Conservation (phyloP, 1,140 invertebrate species). For the Branchinecta lindahli region DNA sequence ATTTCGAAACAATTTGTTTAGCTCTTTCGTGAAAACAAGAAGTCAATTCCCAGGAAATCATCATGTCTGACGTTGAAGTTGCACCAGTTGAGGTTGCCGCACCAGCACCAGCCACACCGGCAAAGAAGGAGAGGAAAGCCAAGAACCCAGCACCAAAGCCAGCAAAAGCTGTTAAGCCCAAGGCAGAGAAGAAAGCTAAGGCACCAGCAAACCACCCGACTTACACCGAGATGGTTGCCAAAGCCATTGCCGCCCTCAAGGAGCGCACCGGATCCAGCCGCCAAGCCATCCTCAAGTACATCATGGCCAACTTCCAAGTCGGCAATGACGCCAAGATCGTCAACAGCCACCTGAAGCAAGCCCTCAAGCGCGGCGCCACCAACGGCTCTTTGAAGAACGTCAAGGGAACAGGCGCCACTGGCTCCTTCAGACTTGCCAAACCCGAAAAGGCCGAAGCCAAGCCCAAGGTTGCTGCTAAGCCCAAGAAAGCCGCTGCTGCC, state of each 20-base stretch:
- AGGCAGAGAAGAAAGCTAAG: slow-evolving; percentile 15
- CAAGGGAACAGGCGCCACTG: slow-evolving; percentile 19
- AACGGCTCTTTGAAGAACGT: slow-evolving; percentile 32
- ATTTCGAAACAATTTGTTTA: not conserved
- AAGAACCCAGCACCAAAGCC: not conserved
- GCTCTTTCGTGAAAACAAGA: too few species aligned
- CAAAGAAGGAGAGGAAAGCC: too few species aligned
- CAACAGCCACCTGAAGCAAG: slow-evolving; percentile 43
- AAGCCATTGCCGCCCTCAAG: slow-evolving; percentile 42
- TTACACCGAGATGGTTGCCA: slow-evolving; percentile 33
- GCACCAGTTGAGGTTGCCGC: too few species aligned
- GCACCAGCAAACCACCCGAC: slow-evolving; percentile 27
- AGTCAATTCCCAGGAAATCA: too few species aligned
- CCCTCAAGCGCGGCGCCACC: slow-evolving; percentile 39
- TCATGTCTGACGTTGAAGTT: too few species aligned
- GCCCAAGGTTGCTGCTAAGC: slow-evolving; percentile 14
- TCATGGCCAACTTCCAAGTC: slow-evolving; percentile 39
- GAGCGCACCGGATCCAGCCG: slow-evolving; percentile 43
- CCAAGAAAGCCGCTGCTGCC: slow-evolving; percentile 33
- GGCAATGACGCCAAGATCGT: slow-evolving; percentile 37
- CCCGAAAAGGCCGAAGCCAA: slow-evolving; percentile 15
- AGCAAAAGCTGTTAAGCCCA: slow-evolving; percentile 7
- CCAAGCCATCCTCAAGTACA: slow-evolving; percentile 47
- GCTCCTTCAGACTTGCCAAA: slow-evolving; percentile 16
- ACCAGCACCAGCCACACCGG: too few species aligned